phyloP scores from a whole-genome alignment of 2,113 vertebrate species.

The Chaetodon auriga region DNA sequence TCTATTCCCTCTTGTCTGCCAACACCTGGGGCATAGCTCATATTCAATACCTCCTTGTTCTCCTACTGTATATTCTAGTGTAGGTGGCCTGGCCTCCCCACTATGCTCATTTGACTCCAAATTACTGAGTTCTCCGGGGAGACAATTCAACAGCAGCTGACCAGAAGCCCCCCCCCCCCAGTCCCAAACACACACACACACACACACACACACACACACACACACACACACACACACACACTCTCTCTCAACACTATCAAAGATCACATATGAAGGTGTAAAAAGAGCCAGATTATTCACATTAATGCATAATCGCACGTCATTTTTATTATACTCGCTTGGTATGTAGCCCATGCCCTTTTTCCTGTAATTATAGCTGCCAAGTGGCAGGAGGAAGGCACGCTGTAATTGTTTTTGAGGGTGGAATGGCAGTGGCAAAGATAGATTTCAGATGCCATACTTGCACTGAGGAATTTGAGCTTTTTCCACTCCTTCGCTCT shows the following conservation, averaged over 20 bases:
- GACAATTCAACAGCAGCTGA: conserved; percentile 65
- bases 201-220: conserved; percentile 9
- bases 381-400: conserved; percentile 74
- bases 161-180: conserved; percentile 45
- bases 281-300: conserved; percentile 62
- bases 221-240: conserved; percentile 21
- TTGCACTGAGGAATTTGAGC: conserved; percentile 76
- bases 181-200: conserved; percentile 12
- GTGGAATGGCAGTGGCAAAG: conserved; percentile 70
- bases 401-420: conserved; percentile 78
- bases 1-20: conserved; percentile 79
- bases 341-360: conserved; percentile 74
- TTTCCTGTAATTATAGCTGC: conserved; percentile 78
- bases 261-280: conserved; percentile 70
- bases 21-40: conserved; percentile 88
- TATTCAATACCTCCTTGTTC: conserved; percentile 80
- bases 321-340: conserved; percentile 69
- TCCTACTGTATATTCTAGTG: conserved; percentile 62
- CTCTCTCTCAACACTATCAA: conserved; percentile 34
- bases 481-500: conserved; percentile 33
- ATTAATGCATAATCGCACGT: conserved; percentile 73
- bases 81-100: conserved; percentile 70
- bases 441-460: conserved; percentile 82
- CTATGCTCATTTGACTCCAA: conserved; percentile 74
- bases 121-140: conserved; percentile 65